Evolutionary conservation across 2,113 vertebrate genomes (phyloP), one percentile per base, ranked within the genome.

Genomic region (Calidris pygmaea): DNA sequence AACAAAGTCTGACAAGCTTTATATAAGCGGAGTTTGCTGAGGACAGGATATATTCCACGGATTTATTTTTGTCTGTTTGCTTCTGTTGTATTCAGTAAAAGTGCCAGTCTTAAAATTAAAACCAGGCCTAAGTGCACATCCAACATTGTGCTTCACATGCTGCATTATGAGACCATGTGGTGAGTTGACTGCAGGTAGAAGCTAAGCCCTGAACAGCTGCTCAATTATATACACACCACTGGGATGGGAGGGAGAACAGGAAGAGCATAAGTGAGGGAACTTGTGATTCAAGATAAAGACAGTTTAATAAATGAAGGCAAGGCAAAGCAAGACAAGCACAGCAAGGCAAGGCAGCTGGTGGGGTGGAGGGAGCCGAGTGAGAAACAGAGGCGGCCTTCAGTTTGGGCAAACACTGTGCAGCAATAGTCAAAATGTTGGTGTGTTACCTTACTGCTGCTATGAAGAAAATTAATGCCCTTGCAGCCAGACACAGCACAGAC

Each of bases 161-260:
- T 35, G 24, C 35, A 26, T 32, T 52, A 50, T 35, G 32, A 52
- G 8, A 52, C 20, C 17, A 24, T 24, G 55, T 52, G 21, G 26
- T 30, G 7, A 8, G 17, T 10, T 77, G 47, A 60, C 14, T 1
- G 0, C 7, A 32, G 63, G 32, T 14, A 13, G 45, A 26, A 87
- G 20, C 26, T 77, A 35, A 52, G 8, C 14, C 22, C 29, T 39
- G 23, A 30, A 29, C 23, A 39, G 41, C n/a, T 66, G 14, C 22
- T 75, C 1, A 0, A 7, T 70, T 70, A 21, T 27, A 37, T 11
- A 27, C 10, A 37, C 7, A 34, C 5, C 5, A 30, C 8, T 2
- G 4, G 26, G 14, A 52, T 26, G 6, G 12, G 19, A 3, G 26
- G 52, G 13, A 60, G 26, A 52, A 52, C 3, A 35, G 20, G 62